Evolutionary conservation across 2,113 vertebrate species (phyloP).

Genomic region (Rallus limicola): DNA sequence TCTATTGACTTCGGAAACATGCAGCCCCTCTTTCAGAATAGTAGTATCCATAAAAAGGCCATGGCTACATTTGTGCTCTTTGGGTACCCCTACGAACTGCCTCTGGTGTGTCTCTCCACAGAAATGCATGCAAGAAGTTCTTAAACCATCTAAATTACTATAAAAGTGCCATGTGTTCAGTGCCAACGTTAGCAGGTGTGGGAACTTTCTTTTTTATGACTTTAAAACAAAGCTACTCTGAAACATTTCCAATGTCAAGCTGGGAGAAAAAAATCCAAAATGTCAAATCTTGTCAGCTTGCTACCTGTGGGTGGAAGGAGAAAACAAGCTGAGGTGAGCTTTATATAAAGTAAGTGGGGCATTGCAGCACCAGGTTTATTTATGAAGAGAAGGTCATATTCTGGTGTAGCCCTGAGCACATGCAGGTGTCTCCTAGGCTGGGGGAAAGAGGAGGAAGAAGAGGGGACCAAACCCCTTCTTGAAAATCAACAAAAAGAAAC

Average conservation of each 20-base stretch:
- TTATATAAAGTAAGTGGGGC: slow-evolving; percentile 19
- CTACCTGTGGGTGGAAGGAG: neutral
- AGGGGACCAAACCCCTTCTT: neutral
- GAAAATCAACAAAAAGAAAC: neutral
- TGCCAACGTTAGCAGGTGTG: neutral
- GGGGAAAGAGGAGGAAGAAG: neutral
- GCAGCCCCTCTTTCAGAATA: neutral
- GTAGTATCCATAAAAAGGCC: neutral
- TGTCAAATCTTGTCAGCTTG: slow-evolving; percentile 5
- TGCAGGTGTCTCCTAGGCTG: neutral
- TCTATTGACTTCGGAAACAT: neutral
- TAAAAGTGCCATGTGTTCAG: neutral
- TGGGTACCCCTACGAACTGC: neutral
- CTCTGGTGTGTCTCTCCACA: neutral
- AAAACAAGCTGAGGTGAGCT: slow-evolving; percentile 13
- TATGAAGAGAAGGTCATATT: neutral
- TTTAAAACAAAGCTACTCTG: neutral
- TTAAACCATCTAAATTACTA: neutral
- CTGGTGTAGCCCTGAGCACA: neutral
- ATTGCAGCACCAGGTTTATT: neutral
- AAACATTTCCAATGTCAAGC: neutral
- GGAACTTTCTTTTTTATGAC: neutral
- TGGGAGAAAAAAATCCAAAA: neutral
- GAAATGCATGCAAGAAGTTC: neutral
- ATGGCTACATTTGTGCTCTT: neutral